phyloP scores from a whole-genome alignment of 2,888 invertebrate species.

The Drosophila parthenogenetica region DNA sequence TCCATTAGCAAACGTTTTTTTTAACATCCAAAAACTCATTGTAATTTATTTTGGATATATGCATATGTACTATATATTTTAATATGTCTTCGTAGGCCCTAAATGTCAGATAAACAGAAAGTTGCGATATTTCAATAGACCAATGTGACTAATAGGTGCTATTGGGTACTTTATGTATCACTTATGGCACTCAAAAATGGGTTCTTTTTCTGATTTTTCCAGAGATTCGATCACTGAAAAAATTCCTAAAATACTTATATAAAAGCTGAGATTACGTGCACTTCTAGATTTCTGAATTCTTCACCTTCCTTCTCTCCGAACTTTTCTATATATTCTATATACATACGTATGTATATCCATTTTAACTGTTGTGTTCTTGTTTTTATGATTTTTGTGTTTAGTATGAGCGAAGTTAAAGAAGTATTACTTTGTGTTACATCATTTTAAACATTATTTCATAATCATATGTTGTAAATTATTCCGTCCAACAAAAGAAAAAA shows the following conservation, averaged over 20 bases:
- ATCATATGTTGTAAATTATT: slow-evolving; percentile 81
- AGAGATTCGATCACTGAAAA: too few relatives aligned
- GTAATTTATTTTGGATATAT: slow-evolving; percentile 10
- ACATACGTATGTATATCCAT: slow-evolving; percentile 29
- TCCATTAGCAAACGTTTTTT: slow-evolving; percentile 68
- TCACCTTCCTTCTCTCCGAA: background rate
- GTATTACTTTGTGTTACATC: slow-evolving; percentile 53
- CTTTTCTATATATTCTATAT: slow-evolving; percentile 1
- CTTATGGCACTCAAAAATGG: too few relatives aligned
- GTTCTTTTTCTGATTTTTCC: too few relatives aligned
- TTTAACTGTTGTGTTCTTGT: slow-evolving; percentile 38
- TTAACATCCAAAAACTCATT: slow-evolving; percentile 17
- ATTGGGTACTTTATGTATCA: too few relatives aligned
- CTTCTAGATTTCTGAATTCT: background rate
- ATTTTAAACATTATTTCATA: slow-evolving; percentile 74
- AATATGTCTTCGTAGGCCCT: too few relatives aligned
- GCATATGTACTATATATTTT: slow-evolving; percentile 16
- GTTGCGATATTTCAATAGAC: too few relatives aligned
- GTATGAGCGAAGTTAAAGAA: slow-evolving; percentile 42
- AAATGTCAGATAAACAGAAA: too few relatives aligned
- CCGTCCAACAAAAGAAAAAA: slow-evolving; percentile 68
- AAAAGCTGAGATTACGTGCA: too few relatives aligned
- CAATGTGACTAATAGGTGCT: too few relatives aligned
- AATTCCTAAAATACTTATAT: too few relatives aligned
- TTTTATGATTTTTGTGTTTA: slow-evolving; percentile 34